Base-by-base conservation (phyloP, 1,140 invertebrate species). In the Helicoverpa zea region DNA sequence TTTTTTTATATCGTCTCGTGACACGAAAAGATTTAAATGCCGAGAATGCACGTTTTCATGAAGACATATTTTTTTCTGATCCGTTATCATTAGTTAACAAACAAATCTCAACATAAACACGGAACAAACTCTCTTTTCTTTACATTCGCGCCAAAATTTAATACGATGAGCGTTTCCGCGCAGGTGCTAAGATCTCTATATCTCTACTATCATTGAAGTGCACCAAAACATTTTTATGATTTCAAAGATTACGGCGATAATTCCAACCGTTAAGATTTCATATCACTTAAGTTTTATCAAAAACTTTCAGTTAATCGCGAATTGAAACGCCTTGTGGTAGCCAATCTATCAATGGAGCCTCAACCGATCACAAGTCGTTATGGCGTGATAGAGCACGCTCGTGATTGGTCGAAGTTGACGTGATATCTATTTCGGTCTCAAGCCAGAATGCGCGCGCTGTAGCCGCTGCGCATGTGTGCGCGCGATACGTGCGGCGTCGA, bases 301-400 rank as follows among this genome's bases (percentile, higher is more conserved):
- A 92, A 94, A 94, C 87, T 92, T 92, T 93, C 89, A 88, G 91
- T 94, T 94, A 94, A 93, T 92, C 93, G 92, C 92, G 86, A 93
- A 93, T 93, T 94, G 90, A 94, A 93, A 90, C 89, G 88, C 83
- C 86, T 86, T 87, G 81, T 86, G 87, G 88, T 90, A 89, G 83
- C 90, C 90, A 93, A 93, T 93, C 91, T 90, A 87, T 91, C 90
- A 90, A 91, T 90, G 90, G 86, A 89, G 84, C 86, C 89, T 90
- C 83, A 54, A 81, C 94, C 89, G 93, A 92, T 94, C 61, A 76
- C 52, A 49, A 61, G 35, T 49, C 2, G 76, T 72, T 87, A 87
- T 94, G 75, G 81, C 91, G 94, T 90, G 88, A 94, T 91, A 75
- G 64, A 64, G 59, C 43, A 14, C 12, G 5, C 0, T 12, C 70